These are phyloP conservation scores for Erannis defoliaria DNA, from an alignment of 2,888 invertebrate genomes.

Conservation along the genomic window DNA sequence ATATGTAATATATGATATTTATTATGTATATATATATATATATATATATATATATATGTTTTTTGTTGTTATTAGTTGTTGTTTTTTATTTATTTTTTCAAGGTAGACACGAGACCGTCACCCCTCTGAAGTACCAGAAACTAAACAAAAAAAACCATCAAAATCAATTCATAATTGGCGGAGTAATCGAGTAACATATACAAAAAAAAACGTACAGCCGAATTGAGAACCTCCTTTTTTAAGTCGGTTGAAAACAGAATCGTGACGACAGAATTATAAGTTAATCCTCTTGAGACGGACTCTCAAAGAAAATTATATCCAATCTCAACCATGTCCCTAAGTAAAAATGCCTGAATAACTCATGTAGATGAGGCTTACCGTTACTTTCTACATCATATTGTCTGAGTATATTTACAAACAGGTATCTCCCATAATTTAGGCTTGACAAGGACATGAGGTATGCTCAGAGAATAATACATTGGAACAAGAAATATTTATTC, in stretches of 20 bases:
- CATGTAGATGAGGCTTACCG: slow-evolving; percentile 8
- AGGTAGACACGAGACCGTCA: no score
- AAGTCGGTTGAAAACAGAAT: neutral
- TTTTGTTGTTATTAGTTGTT: no score
- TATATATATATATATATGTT: no score
- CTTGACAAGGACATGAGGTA: slow-evolving; percentile 37
- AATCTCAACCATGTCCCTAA: neutral
- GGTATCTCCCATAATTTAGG: slow-evolving; percentile 40
- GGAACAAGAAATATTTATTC: slow-evolving; percentile 37
- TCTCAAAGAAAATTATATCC: slow-evolving; percentile 1
- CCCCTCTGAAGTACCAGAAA: no score
- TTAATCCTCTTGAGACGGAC: neutral
- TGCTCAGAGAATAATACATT: slow-evolving; percentile 37
- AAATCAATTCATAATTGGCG: no score
- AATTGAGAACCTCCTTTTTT: no score
- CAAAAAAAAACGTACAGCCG: no score
- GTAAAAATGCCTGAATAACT: slow-evolving; percentile 9
- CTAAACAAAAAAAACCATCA: no score
- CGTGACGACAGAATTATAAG: neutral
- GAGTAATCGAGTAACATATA: no score
- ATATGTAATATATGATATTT: no score
- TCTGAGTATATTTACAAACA: slow-evolving; percentile 26
- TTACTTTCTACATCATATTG: slow-evolving; percentile 12
- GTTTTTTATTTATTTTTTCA: no score
- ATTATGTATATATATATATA: no score